A percentile compares a stretch with the other conserved stretches of the same genome.
Evolutionary conservation across 2,113 vertebrate genomes (phyloP).

Genomic region (Chunga burmeisteri): DNA sequence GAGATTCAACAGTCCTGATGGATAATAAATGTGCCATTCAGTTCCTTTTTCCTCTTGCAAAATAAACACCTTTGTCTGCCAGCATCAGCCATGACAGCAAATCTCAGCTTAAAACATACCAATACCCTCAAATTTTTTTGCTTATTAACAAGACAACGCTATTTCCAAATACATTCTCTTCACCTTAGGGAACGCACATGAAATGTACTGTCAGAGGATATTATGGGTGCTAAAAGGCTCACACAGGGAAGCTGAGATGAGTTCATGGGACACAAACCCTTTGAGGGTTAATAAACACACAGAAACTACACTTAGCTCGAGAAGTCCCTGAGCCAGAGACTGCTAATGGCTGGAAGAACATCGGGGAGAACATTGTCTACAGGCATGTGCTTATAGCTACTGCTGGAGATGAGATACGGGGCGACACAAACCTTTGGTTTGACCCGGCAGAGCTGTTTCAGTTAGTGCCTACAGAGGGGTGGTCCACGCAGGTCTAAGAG

Average conservation of each 20-base stretch:
- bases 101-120: neutral
- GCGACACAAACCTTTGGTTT: neutral
- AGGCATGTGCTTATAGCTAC: fast-evolving
- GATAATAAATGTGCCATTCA: neutral
- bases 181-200: neutral
- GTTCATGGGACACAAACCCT: neutral
- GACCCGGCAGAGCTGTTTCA: neutral
- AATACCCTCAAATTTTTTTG: neutral
- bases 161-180: neutral
- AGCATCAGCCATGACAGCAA: neutral
- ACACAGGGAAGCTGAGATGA: neutral
- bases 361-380: fast-evolving
- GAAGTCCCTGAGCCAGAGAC: neutral
- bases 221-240: neutral
- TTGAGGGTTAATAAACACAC: neutral
- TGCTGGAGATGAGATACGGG: neutral
- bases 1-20: neutral
- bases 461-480: neutral
- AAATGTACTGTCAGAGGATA: neutral
- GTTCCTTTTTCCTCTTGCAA: neutral
- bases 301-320: neutral
- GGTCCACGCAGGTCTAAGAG: neutral
- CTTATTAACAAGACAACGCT: neutral
- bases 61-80: constrained; percentile 29
- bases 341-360: neutral